phyloP scores from a whole-genome alignment of 2,113 vertebrate species.

The Acanthisitta chloris region DNA sequence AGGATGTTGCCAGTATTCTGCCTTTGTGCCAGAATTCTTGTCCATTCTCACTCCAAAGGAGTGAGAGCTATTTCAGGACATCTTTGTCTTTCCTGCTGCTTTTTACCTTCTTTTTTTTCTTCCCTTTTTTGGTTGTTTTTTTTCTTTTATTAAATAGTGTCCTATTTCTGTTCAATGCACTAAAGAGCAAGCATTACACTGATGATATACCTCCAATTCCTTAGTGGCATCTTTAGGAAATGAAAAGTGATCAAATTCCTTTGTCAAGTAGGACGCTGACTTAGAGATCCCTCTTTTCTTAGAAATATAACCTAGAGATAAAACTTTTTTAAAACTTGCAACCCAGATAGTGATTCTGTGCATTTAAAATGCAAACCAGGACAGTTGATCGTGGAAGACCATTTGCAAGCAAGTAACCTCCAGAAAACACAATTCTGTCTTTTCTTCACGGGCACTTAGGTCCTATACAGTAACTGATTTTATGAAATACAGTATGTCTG shows the following conservation, averaged over 20 bases:
- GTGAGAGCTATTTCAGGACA: background rate
- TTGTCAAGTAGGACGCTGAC: background rate
- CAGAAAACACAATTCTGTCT: background rate
- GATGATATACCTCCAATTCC: background rate
- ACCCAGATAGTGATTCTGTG: background rate
- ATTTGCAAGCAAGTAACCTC: background rate
- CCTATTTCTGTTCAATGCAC: background rate
- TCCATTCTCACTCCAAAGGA: background rate
- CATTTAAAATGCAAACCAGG: background rate
- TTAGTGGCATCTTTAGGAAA: background rate
- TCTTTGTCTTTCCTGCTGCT: background rate
- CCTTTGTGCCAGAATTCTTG: background rate
- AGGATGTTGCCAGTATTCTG: background rate
- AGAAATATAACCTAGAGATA: background rate
- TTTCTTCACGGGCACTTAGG: background rate
- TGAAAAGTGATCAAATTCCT: background rate
- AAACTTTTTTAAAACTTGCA: background rate
- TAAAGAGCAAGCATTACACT: background rate
- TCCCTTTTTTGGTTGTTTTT: too few species aligned
- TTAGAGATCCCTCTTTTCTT: background rate
- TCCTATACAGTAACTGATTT: constrained; percentile 30
- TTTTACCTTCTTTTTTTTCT: background rate
- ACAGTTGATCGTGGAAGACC: background rate
- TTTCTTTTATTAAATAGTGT: background rate
- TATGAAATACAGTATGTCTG: constrained; percentile 64